Conservation (phyloP, 2,797 vertebrate genomes). For the Aeoliscus strigatus region DNA sequence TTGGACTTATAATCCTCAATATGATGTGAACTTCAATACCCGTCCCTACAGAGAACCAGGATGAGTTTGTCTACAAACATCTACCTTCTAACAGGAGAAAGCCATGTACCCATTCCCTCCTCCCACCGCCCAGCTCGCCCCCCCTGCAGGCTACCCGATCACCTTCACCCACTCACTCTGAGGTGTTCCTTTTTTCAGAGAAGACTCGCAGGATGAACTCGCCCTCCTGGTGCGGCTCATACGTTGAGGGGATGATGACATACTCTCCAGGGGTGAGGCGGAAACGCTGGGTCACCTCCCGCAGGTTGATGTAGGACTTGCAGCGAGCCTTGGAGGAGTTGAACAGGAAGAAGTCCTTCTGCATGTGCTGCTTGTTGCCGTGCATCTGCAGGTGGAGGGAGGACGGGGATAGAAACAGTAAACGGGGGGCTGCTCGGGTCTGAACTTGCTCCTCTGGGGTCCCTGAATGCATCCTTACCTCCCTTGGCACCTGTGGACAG, state of each 20-base stretch:
- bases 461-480: slow-evolving; percentile 71
- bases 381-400: slow-evolving; percentile 76
- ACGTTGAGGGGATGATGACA: slow-evolving; percentile 89
- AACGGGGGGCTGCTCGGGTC: slow-evolving; percentile 6
- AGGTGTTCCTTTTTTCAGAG: slow-evolving; percentile 90
- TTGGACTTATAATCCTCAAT: too few relatives aligned
- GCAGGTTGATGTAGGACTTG: slow-evolving; percentile 90
- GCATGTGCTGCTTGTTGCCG: slow-evolving; percentile 84
- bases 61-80: too few relatives aligned
- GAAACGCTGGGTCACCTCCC: slow-evolving; percentile 93
- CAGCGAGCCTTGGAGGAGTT: slow-evolving; percentile 89
- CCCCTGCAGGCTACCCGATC: neutral
- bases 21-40: too few relatives aligned
- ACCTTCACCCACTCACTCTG: slow-evolving; percentile 84
- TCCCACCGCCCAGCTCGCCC: slow-evolving; percentile 1
- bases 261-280: slow-evolving; percentile 90
- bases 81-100: too few relatives aligned
- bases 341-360: slow-evolving; percentile 96
- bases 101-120: neutral
- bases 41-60: slow-evolving; percentile 43
- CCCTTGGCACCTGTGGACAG: slow-evolving; percentile 71
- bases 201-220: slow-evolving; percentile 97
- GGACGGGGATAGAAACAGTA: too few relatives aligned
- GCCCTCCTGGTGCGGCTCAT: slow-evolving; percentile 86
- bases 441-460: slow-evolving; percentile 5